Percentiles rank a stretch among this genome's conserved stretches.
These are phyloP conservation scores for Zhengitettix transpicula DNA, from an alignment of 2,888 invertebrate species.

Conservation along the genomic window DNA sequence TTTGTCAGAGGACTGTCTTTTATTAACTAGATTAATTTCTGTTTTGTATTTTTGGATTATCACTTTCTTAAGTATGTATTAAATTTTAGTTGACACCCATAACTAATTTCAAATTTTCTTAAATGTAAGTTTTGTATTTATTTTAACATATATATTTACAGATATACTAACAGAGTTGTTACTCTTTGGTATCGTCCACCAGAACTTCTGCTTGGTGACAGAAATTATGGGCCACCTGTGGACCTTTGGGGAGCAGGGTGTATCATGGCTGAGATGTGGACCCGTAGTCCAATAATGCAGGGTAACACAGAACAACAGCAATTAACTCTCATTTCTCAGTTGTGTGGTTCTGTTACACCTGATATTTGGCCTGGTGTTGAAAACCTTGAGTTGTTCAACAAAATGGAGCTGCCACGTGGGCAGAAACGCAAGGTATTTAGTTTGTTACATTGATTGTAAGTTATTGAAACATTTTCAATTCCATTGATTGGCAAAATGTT, in stretches of 20 bases:
- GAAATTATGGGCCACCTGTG: constrained; percentile 92
- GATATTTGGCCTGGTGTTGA: constrained; percentile 91
- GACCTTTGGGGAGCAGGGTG: constrained; percentile 97
- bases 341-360: constrained; percentile 90
- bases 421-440: constrained; percentile 61
- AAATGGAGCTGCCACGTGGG: constrained; percentile 72
- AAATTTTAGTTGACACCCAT: too few relatives aligned
- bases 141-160: constrained; percentile 18
- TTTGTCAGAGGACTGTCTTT: too few relatives aligned
- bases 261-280: constrained; percentile 99
- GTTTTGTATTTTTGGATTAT: too few relatives aligned
- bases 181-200: constrained; percentile 86
- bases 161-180: constrained; percentile 96
- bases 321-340: constrained; percentile 79
- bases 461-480: too few relatives aligned
- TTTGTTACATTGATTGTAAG: background rate
- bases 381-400: constrained; percentile 68
- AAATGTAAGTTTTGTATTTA: background rate
- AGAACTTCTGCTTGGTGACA: constrained; percentile 55
- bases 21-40: too few relatives aligned
- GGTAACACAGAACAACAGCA: constrained; percentile 96
- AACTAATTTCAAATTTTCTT: background rate
- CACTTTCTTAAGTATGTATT: too few relatives aligned
- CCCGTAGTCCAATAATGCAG: constrained; percentile 77
- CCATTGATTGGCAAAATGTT: too few relatives aligned